These are phyloP conservation scores for Stenopsyche tienmushanensis DNA, from an alignment of 1,140 invertebrate genomes.

Conservation along the genomic window DNA sequence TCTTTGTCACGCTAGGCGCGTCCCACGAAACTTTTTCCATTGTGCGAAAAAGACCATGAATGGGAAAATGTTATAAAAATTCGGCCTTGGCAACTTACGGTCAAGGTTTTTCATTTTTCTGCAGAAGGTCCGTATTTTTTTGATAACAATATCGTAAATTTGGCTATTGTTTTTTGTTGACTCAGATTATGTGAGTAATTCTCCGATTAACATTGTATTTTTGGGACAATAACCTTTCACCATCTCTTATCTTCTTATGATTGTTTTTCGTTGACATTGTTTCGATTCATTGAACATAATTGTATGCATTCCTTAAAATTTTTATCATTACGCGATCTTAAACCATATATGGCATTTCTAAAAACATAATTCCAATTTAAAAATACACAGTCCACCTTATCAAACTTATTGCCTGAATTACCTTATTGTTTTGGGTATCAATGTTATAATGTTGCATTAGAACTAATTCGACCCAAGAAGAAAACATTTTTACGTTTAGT, in stretches of 20 bases:
- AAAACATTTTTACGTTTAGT: too few species aligned
- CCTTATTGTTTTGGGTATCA: too few species aligned
- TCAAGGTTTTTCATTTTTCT: conserved; percentile 9
- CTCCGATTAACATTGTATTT: neutral
- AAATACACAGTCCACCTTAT: too few species aligned
- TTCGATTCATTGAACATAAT: neutral
- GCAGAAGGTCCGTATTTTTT: neutral
- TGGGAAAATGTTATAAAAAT: neutral
- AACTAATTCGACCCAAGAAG: too few species aligned
- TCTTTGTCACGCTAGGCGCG: neutral
- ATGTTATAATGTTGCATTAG: too few species aligned
- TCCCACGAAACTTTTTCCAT: neutral
- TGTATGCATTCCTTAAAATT: neutral
- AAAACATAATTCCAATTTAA: too few species aligned
- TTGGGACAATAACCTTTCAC: neutral
- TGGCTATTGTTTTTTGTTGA: neutral
- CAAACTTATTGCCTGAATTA: too few species aligned
- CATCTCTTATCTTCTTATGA: too few species aligned
- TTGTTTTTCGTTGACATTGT: too few species aligned
- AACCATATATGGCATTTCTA: too few species aligned
- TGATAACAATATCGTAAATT: neutral
- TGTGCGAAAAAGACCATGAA: neutral
- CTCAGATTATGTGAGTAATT: neutral
- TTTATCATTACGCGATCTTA: too few species aligned
- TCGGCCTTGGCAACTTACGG: conserved; percentile 1